Evolutionary conservation across 2,888 invertebrate genomes (phyloP).

Genomic region (Cabera pusaria): DNA sequence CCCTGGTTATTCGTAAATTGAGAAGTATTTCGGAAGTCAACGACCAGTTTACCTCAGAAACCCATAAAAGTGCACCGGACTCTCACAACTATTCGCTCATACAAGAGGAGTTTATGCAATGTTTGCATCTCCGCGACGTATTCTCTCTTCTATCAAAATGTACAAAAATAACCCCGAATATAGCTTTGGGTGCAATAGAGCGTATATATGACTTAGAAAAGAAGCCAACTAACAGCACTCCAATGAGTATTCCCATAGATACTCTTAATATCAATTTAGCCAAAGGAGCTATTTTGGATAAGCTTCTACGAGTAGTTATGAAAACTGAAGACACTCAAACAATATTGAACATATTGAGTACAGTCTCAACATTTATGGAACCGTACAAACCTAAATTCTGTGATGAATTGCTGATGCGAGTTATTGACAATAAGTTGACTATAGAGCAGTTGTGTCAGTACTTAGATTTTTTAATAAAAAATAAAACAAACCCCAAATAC

Average conservation of each 20-base stretch:
- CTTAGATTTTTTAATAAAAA: slow-evolving; percentile 77
- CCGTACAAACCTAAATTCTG: slow-evolving; percentile 79
- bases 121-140: slow-evolving; percentile 67
- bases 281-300: slow-evolving; percentile 75
- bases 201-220: slow-evolving; percentile 72
- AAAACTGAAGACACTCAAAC: slow-evolving; percentile 75
- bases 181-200: slow-evolving; percentile 76
- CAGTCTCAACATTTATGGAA: slow-evolving; percentile 64
- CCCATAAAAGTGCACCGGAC: slow-evolving; percentile 43
- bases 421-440: slow-evolving; percentile 82
- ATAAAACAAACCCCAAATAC: slow-evolving; percentile 70
- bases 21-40: slow-evolving; percentile 63
- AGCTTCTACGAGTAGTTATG: slow-evolving; percentile 66
- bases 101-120: slow-evolving; percentile 73
- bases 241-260: slow-evolving; percentile 41
- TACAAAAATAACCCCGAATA: slow-evolving; percentile 75
- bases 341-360: slow-evolving; percentile 68
- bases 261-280: slow-evolving; percentile 59
- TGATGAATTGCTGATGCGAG: slow-evolving; percentile 84
- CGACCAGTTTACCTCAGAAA: slow-evolving; percentile 38
- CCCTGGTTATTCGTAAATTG: slow-evolving; percentile 83
- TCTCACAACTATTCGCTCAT: slow-evolving; percentile 64
- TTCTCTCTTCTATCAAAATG: slow-evolving; percentile 74
- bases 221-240: slow-evolving; percentile 37
- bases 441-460: slow-evolving; percentile 84